Evolutionary conservation across 2,888 invertebrate species (phyloP).

Genomic region (Eupithecia abbreviata): DNA sequence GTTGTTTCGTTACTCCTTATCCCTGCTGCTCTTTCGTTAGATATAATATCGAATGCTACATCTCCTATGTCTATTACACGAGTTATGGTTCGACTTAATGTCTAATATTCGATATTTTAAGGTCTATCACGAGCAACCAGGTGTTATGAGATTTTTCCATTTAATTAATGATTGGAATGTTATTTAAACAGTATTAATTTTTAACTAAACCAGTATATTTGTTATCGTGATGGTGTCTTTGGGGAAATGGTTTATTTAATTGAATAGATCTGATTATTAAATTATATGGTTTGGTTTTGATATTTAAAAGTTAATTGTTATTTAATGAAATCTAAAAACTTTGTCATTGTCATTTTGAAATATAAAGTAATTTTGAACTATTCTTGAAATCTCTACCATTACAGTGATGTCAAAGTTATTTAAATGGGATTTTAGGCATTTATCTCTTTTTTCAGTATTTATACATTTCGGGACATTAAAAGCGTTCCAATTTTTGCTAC

Average conservation of each 20-base stretch:
- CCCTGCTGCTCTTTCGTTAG: neutral
- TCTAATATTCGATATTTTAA: neutral
- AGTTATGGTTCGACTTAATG: neutral
- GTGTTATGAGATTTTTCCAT: slow-evolving; percentile 14
- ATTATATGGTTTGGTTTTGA: slow-evolving; percentile 7
- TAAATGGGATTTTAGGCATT: neutral
- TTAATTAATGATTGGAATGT: slow-evolving; percentile 33
- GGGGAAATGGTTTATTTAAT: slow-evolving; percentile 7
- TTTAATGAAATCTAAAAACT: neutral
- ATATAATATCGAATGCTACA: neutral
- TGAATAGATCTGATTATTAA: neutral
- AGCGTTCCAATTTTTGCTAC: neutral
- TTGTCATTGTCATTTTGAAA: neutral
- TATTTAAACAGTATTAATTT: slow-evolving; percentile 34
- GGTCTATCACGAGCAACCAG: neutral
- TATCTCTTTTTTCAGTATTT: neutral
- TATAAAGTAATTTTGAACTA: neutral
- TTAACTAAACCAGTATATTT: slow-evolving; percentile 34
- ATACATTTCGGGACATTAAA: slow-evolving; percentile 14
- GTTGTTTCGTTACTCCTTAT: neutral
- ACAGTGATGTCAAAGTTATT: neutral
- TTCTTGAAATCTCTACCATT: neutral
- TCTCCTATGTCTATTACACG: neutral
- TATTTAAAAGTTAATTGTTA: slow-evolving; percentile 4
- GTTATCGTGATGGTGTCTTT: slow-evolving; percentile 19